A percentile compares a stretch with the other conserved stretches of the same genome.
phyloP scores from a whole-genome alignment of 2,113 vertebrate genomes.

The Pseudopipra pipra region DNA sequence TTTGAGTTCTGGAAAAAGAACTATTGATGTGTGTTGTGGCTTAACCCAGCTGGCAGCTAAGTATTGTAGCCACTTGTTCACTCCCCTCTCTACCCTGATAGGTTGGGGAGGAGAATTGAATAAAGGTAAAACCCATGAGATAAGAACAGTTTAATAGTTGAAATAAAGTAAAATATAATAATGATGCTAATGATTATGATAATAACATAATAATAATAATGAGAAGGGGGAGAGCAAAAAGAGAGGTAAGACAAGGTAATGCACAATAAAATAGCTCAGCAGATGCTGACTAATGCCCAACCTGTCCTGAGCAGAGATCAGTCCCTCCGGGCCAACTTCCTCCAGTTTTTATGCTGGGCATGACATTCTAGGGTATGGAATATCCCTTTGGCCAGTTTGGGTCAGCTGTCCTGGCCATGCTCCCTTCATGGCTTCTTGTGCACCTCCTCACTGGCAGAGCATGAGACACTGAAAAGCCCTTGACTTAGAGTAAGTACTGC shows the following conservation, averaged over 20 bases:
- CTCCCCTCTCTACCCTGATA: accelerated
- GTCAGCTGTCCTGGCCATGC: neutral
- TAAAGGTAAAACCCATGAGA: neutral
- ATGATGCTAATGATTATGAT: neutral
- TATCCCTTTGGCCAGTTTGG: neutral
- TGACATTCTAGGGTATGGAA: neutral
- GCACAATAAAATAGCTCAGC: neutral
- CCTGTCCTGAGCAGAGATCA: neutral
- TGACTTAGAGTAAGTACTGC: neutral
- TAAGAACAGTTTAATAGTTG: neutral
- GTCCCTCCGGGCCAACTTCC: neutral
- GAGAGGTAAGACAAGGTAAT: neutral
- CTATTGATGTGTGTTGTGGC: neutral
- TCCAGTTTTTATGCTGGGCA: neutral
- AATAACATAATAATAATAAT: neutral
- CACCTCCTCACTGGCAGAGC: neutral
- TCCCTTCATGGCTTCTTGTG: neutral
- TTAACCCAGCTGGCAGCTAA: neutral
- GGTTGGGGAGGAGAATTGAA: neutral
- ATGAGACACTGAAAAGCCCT: neutral
- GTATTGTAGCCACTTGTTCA: neutral
- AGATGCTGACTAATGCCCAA: neutral
- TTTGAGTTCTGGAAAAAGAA: neutral
- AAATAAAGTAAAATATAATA: neutral
- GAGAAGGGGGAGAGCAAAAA: neutral